Percentiles rank a stretch among this genome's conserved stretches.
phyloP scores from a whole-genome alignment of 2,888 invertebrate species.

The Dasypogon diadema region DNA sequence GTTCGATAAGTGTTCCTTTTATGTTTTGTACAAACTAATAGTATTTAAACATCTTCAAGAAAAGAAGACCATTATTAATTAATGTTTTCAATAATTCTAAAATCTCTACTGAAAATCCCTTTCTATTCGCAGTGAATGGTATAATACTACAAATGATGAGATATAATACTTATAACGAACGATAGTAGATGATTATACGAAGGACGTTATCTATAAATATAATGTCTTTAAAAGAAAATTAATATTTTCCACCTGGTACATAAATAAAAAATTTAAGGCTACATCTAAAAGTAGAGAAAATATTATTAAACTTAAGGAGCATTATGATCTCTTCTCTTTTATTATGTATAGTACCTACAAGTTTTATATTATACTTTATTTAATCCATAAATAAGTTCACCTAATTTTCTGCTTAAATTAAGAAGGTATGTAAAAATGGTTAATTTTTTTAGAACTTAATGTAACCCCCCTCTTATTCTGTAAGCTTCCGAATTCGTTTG shows the following conservation, averaged over 20 bases:
- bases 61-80: neutral
- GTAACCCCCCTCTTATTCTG: neutral
- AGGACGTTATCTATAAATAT: constrained; percentile 5
- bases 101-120: constrained; percentile 7
- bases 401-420: neutral
- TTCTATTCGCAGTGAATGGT: constrained; percentile 3
- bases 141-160: constrained; percentile 33
- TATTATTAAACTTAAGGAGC: neutral
- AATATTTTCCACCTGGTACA: neutral
- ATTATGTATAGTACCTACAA: neutral
- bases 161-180: constrained; percentile 23
- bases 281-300: neutral
- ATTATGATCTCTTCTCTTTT: constrained; percentile 1
- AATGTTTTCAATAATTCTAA: neutral
- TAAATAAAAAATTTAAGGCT: neutral
- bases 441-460: neutral
- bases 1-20: neutral
- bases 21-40: constrained; percentile 23
- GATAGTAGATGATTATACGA: neutral
- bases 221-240: constrained; percentile 32
- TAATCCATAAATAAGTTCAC: constrained; percentile 15
- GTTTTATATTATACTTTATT: neutral
- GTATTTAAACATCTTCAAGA: neutral
- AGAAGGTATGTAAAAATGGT: neutral
- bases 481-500: constrained; percentile 63